Percentiles rank a stretch among this genome's conserved stretches.
phyloP scores from a whole-genome alignment of 2,797 vertebrate genomes.

The Phataginus tetradactyla region DNA sequence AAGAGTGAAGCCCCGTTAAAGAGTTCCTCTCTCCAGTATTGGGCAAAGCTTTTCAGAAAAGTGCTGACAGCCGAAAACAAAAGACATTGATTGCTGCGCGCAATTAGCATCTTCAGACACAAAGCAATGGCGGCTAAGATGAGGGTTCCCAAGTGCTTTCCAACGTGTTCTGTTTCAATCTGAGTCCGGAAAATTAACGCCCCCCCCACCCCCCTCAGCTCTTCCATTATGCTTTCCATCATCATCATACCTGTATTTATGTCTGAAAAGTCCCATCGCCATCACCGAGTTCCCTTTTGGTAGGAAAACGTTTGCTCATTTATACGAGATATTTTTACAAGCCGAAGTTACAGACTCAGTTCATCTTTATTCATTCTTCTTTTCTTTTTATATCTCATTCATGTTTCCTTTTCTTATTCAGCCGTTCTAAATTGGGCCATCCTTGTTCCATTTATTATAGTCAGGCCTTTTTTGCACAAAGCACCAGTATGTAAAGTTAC shows the following conservation, averaged over 20 bases:
- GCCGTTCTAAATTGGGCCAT: conserved; percentile 40
- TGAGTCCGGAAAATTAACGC: conserved; percentile 49
- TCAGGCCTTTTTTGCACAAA: background rate
- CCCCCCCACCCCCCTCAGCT: background rate
- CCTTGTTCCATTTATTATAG: conserved; percentile 27
- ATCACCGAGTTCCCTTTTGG: background rate
- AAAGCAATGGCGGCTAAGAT: conserved; percentile 36
- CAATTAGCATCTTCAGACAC: conserved; percentile 65
- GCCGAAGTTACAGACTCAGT: conserved; percentile 28
- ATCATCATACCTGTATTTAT: conserved; percentile 34
- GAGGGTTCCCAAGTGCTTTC: conserved; percentile 17
- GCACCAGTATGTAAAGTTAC: conserved; percentile 28
- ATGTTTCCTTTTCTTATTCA: conserved; percentile 49
- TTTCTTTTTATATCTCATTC: conserved; percentile 57
- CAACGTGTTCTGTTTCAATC: conserved; percentile 27
- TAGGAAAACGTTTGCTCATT: conserved; percentile 53
- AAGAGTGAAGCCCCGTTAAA: conserved; percentile 29
- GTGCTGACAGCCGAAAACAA: conserved; percentile 73
- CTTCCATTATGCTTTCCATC: conserved; percentile 27
- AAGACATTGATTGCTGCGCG: conserved; percentile 68
- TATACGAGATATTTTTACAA: conserved; percentile 46
- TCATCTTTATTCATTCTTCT: conserved; percentile 58
- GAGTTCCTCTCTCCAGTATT: background rate
- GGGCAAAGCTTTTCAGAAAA: conserved; percentile 41
- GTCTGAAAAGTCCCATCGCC: background rate